Base-by-base conservation (phyloP, 2,888 invertebrate genomes). In the Tipula vernalis region DNA sequence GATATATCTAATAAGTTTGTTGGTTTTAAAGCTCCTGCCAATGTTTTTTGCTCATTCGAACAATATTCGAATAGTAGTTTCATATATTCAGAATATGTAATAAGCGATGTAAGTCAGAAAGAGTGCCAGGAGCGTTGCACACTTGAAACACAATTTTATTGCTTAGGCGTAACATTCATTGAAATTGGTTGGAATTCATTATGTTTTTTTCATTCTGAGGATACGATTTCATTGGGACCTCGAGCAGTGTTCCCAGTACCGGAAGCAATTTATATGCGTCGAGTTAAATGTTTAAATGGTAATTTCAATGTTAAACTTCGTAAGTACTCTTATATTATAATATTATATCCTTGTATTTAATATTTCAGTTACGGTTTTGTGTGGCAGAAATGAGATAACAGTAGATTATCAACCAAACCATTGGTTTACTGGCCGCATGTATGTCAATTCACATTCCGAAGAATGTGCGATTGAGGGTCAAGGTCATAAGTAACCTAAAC, bases 241-340 rank as follows among this genome's bases (percentile, higher is more conserved):
- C 94, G 95, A 91, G 92, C 95, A 86, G 91, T 97, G 87, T 91
- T 93, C 42, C 90, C 93, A 51, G 92, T 92, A 41, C 90, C 93
- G 0, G 93, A 93, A 42, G 95, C 95, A 8, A 93, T 94, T 57
- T 97, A 97, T 90, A 96, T 95, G 89, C 95, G 97, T 89, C 94
- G 96, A 88, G 96, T 96, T 85, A 95, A 95, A 88, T 98, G 97
- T 90, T 93, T 97, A 44, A 96, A 97, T 90, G 94, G 97, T 97
- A 92, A 93, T 94, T 91, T 51, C 3, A 86, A 18, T 36, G 8
- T 36, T 86, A 28, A 71, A 28, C 5, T 10, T 28, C 13, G 71
- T 3, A 28, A 71, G 1, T 8, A 12, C 18, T 83, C 3, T 15
- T 12, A 28, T 10, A 42, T 51, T 36, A 41, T 36, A 39, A 51